Percentiles rank a stretch among this genome's conserved stretches.
Evolutionary conservation across 2,113 vertebrate genomes (phyloP).

Genomic region (Megalops atlanticus): DNA sequence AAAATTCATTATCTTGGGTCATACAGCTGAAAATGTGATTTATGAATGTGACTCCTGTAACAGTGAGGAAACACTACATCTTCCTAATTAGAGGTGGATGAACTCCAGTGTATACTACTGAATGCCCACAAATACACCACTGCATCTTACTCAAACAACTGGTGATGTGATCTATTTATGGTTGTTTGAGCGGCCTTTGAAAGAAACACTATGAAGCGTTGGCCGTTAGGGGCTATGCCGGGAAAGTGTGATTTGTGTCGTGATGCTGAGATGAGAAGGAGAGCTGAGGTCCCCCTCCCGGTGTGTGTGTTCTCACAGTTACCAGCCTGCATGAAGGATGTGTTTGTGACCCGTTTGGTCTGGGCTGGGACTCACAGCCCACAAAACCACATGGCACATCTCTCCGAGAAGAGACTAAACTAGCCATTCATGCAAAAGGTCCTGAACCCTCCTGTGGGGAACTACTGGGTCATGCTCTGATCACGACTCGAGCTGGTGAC

Average conservation of each 20-base stretch:
- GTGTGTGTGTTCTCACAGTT: neutral
- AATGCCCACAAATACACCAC: too few relatives aligned
- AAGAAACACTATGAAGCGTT: neutral
- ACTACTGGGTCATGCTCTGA: neutral
- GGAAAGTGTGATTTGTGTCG: neutral
- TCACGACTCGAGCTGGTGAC: neutral
- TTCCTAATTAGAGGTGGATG: too few relatives aligned
- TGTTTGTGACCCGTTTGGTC: neutral
- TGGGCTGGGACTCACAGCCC: neutral
- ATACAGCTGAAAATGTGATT: too few relatives aligned
- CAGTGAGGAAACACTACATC: too few relatives aligned
- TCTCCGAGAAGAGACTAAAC: neutral
- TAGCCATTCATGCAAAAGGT: too few relatives aligned
- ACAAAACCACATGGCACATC: neutral
- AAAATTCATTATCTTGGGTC: too few relatives aligned
- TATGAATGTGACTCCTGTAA: too few relatives aligned
- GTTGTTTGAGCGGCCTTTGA: neutral
- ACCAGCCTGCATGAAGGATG: neutral
- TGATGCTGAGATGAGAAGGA: neutral
- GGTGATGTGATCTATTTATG: neutral
- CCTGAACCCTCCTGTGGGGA: neutral
- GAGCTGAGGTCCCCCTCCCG: neutral
- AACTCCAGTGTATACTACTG: too few relatives aligned
- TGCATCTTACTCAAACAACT: too few relatives aligned
- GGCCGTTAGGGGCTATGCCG: neutral